A percentile compares a stretch with the other conserved stretches of the same genome.
Evolutionary conservation across 2,888 invertebrate species (phyloP).

Genomic region (Epinotia bilunana): DNA sequence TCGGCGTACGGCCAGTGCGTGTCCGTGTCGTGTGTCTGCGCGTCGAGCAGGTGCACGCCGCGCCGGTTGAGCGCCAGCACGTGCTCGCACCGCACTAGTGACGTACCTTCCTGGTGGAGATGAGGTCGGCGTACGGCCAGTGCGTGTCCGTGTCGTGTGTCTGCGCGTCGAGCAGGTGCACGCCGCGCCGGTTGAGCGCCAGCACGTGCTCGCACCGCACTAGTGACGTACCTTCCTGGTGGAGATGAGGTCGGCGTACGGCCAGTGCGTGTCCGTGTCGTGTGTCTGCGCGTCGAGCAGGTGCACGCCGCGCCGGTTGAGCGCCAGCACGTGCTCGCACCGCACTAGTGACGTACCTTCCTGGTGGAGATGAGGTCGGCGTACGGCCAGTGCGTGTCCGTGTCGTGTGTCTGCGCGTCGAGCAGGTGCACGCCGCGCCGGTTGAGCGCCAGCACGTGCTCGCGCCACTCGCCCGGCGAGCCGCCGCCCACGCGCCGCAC

Average conservation of each 20-base stretch:
- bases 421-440: conserved; percentile 96
- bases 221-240: conserved; percentile 89
- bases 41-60: conserved; percentile 97
- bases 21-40: conserved; percentile 95
- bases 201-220: conserved; percentile 92
- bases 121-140: conserved; percentile 97
- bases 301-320: conserved; percentile 96
- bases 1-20: conserved; percentile 97
- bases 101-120: conserved; percentile 94
- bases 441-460: conserved; percentile 97
- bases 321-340: conserved; percentile 95
- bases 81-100: conserved; percentile 87
- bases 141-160: conserved; percentile 97
- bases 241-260: conserved; percentile 97
- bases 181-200: conserved; percentile 96
- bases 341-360: conserved; percentile 84
- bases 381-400: conserved; percentile 96
- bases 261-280: conserved; percentile 96
- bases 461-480: conserved; percentile 89
- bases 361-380: conserved; percentile 98
- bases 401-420: conserved; percentile 96
- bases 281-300: conserved; percentile 97
- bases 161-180: conserved; percentile 95
- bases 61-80: conserved; percentile 96
- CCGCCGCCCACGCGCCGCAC: conserved; percentile 94